These are phyloP conservation scores for Zhengitettix transpicula DNA, from an alignment of 2,888 invertebrate genomes.

Conservation along the genomic window DNA sequence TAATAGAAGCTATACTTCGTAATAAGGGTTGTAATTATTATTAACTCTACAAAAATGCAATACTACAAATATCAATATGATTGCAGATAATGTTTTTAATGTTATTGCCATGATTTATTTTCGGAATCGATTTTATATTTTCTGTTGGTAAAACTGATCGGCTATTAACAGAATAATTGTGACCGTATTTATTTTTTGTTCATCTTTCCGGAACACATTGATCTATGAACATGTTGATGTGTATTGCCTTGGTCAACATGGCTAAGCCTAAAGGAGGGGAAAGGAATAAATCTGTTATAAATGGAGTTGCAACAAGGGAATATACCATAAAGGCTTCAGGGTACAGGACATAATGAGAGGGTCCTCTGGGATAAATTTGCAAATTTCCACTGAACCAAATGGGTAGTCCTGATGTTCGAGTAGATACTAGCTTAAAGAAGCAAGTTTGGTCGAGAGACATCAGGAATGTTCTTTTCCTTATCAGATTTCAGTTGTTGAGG, in stretches of 20 bases:
- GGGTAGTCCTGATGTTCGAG: slow-evolving; percentile 96
- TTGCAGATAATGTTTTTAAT: too few species aligned
- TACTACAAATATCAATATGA: too few species aligned
- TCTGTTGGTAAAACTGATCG: too few species aligned
- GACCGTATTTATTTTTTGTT: too few species aligned
- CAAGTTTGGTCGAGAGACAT: slow-evolving; percentile 98
- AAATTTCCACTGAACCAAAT: slow-evolving; percentile 96
- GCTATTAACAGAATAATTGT: too few species aligned
- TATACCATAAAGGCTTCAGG: slow-evolving; percentile 96
- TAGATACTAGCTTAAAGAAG: slow-evolving; percentile 96
- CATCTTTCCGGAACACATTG: too few species aligned
- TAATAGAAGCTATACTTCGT: too few species aligned
- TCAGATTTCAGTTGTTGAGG: slow-evolving; percentile 89
- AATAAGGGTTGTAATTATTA: too few species aligned
- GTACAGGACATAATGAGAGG: slow-evolving; percentile 92
- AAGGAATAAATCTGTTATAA: slow-evolving; percentile 91
- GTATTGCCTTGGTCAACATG: slow-evolving; percentile 34
- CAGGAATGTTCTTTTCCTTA: slow-evolving; percentile 94
- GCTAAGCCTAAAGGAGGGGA: slow-evolving; percentile 76
- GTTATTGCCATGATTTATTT: too few species aligned
- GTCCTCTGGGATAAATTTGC: slow-evolving; percentile 91
- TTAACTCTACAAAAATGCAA: too few species aligned
- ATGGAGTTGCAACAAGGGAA: slow-evolving; percentile 97
- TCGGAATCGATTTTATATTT: too few species aligned
- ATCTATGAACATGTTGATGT: too few species aligned